phyloP scores from a whole-genome alignment of 2,888 invertebrate species.

The Lasioglossum zephyrum region DNA sequence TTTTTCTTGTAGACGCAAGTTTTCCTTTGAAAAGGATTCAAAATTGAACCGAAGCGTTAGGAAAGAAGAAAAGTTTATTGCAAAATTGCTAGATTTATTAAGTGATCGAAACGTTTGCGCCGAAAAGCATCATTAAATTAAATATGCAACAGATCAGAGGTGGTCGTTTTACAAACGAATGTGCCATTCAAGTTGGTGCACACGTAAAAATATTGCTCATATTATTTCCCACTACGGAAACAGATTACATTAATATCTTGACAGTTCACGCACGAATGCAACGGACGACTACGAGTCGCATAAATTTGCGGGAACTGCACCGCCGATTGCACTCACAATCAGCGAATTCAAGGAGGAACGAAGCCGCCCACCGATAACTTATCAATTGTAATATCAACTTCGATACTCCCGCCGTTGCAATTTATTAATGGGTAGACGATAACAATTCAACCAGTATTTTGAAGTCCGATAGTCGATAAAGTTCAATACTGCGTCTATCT shows the following conservation, averaged over 20 bases:
- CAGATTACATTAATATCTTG: not conserved
- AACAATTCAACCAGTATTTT: constrained; percentile 14
- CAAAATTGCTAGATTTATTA: no score
- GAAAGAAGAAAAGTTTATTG: no score
- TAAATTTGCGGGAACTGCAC: not conserved
- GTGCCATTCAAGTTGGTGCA: not conserved
- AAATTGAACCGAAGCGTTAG: no score
- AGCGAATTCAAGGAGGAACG: constrained; percentile 25
- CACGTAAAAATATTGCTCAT: not conserved
- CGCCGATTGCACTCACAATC: not conserved
- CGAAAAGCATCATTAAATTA: no score
- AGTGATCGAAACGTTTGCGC: no score
- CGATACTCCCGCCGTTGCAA: constrained; percentile 1
- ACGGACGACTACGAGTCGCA: not conserved
- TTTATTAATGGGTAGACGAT: constrained; percentile 28
- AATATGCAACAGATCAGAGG: not conserved
- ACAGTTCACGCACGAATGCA: not conserved
- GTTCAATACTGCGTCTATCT: not conserved
- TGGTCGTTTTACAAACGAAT: not conserved
- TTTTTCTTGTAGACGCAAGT: no score
- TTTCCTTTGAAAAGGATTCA: no score
- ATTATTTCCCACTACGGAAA: not conserved
- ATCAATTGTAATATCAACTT: constrained; percentile 28
- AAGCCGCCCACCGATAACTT: constrained; percentile 31
- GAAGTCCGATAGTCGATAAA: constrained; percentile 14